Evolutionary conservation across 2,113 vertebrate species (phyloP), one percentile per base, ranked within the genome.

Genomic region (Furnarius figulus): DNA sequence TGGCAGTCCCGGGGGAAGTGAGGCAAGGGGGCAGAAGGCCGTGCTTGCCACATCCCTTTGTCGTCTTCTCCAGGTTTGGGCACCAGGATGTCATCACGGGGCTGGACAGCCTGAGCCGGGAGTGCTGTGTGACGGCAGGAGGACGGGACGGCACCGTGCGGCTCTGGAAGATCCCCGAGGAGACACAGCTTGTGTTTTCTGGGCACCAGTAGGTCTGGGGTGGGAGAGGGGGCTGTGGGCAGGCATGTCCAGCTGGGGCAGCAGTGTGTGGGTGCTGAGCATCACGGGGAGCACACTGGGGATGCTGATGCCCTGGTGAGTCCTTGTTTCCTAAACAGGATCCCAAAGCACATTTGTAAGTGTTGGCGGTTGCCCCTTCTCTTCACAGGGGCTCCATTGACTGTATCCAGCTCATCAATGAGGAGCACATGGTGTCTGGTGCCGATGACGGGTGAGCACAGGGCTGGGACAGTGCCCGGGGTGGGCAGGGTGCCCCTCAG

Each of bases 81-180:
- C 99, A 99, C 96, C 99, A 99, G 96, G 99, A 99, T 0, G 77
- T 97, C 1, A 99, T 99, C 97, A 99, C 98, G 0, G 99, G 98
- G 4, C 95, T 99, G 96, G 99, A 99, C 90, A 97, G 99, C 73
- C 97, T 99, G 97, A 99, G 99, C 92, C 98, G 99, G n/a, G 99
- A 99, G 88, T 96, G 99, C 87, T 99, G 99, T 14, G 99, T 99
- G 97, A 99, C 99, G 0, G 97, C 99, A 0, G 99, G 99, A 5
- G 99, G 99, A 24, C 97, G 99, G 10, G 99, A 99, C 0, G 97
- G 99, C 46, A 99, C 99, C 0, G 98, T 99, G 80, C 97, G 99
- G 5, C 98, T 99, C 90, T 99, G 99, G 99, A 99, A 99, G 97
- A 99, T 99, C 40, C 98, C 98, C 0, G 99, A 99, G 95, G 99